phyloP scores from a whole-genome alignment of 2,888 invertebrate species.

The Sminthurinus aureus region DNA sequence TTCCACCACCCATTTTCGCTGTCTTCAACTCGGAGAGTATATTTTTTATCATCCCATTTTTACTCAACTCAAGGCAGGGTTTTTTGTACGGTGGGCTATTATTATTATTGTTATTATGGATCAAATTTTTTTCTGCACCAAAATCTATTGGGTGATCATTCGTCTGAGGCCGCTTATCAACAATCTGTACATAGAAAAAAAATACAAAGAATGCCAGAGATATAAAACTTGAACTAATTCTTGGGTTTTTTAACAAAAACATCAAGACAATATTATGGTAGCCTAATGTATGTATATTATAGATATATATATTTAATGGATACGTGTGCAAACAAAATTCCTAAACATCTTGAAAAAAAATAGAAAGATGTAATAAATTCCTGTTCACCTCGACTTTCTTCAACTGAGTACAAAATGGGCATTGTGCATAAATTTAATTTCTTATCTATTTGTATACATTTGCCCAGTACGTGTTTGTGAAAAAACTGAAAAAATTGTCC shows the following conservation, averaged over 20 bases:
- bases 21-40: conserved; percentile 55
- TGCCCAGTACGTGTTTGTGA: too few relatives aligned
- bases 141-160: conserved; percentile 34
- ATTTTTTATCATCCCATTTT: conserved; percentile 52
- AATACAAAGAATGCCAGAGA: conserved; percentile 14
- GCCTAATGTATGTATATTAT: background rate
- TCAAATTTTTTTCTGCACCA: conserved; percentile 31
- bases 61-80: conserved; percentile 43
- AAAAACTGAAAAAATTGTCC: too few relatives aligned
- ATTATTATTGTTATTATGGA: conserved; percentile 44
- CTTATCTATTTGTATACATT: too few relatives aligned
- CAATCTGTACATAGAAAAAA: conserved; percentile 37
- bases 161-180: conserved; percentile 35
- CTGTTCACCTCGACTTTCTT: too few relatives aligned
- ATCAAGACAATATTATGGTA: background rate
- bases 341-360: too few relatives aligned
- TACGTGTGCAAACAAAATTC: background rate
- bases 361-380: background rate
- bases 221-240: too few relatives aligned
- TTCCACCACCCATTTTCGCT: conserved; percentile 43
- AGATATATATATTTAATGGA: background rate
- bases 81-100: conserved; percentile 49
- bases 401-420: too few relatives aligned
- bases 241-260: background rate
- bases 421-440: too few relatives aligned